Evolutionary conservation across 2,888 invertebrate genomes (phyloP), one percentile per base, ranked within the genome.

Genomic region (Chaetogeoica ovagalla): DNA sequence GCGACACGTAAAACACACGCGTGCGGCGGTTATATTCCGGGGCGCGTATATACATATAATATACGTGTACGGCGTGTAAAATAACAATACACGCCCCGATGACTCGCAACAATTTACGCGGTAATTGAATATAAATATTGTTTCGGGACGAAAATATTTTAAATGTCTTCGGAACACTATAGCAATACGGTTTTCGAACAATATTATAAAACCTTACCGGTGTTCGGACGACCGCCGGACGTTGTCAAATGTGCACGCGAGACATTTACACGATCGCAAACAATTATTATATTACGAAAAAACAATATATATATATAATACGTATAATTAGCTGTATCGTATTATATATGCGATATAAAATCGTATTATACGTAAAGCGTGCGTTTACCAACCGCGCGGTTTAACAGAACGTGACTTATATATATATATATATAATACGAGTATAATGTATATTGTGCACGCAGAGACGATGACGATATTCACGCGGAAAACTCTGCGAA

Each of bases 61-160:
- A n/a, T n/a, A n/a, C n/a, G n/a, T n/a, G n/a, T n/a, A n/a, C n/a
- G n/a, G n/a, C n/a, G 30, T 70, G 19, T 55, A 52, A 68, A 68
- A 69, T 69, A 69, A 55, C 55, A 30, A 30, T 2, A 75, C 70
- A 71, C 71, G 79, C 70, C 71, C 71, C 63, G 21, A 71, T 79
- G 79, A 79, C 79, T 79, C 15, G 79, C 79, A 79, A 79, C 79
- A 79, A 79, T 79, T 71, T 71, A 62, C 70, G 63, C 43, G 63
- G 71, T 79, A 79, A 79, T 79, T 79, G 79, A 79, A 79, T 79
- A 71, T 57, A 79, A 79, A 79, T 79, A 79, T 79, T 79, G 79
- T 79, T 70, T 79, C 70, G 71, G 68, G 63, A 63, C 63, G 39
- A 70, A 69, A n/a, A n/a, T n/a, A n/a, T n/a, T n/a, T n/a, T 30